These are phyloP conservation scores for Anolis sagrei DNA, from an alignment of 2,113 vertebrate genomes.

Conservation along the genomic window DNA sequence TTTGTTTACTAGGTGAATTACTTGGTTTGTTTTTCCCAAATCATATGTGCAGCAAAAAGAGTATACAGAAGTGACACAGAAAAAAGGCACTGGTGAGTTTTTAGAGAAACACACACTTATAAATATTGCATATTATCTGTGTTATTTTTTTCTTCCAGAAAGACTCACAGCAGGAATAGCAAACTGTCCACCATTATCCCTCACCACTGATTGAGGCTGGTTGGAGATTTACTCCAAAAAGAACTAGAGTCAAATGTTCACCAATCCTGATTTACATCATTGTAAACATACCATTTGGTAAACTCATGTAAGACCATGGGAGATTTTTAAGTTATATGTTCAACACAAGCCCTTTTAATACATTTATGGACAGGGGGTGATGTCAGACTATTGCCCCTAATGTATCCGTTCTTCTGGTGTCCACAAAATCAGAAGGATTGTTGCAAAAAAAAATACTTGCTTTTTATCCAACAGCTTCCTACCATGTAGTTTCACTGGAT, in stretches of 20 bases:
- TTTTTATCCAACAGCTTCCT: too few relatives aligned
- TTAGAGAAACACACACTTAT: background rate
- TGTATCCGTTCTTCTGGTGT: background rate
- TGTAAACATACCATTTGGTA: background rate
- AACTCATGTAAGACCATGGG: too few relatives aligned
- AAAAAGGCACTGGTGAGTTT: background rate
- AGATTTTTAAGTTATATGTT: background rate
- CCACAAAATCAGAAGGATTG: background rate
- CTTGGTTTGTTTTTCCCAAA: too few relatives aligned
- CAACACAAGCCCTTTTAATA: background rate
- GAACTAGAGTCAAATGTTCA: background rate
- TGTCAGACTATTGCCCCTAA: background rate
- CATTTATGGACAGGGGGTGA: background rate
- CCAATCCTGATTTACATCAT: background rate
- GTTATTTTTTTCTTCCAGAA: background rate
- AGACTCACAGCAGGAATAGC: too few relatives aligned
- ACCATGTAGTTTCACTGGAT: too few relatives aligned
- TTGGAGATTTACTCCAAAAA: background rate
- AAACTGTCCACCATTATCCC: too few relatives aligned
- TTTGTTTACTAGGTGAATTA: too few relatives aligned
- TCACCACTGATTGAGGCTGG: background rate
- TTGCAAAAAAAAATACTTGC: background rate
- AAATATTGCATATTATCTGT: background rate
- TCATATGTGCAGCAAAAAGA: background rate
- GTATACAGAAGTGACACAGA: background rate